These are phyloP conservation scores for Xenotilapia flavipinnis DNA, from an alignment of 2,113 vertebrate genomes.

Conservation along the genomic window DNA sequence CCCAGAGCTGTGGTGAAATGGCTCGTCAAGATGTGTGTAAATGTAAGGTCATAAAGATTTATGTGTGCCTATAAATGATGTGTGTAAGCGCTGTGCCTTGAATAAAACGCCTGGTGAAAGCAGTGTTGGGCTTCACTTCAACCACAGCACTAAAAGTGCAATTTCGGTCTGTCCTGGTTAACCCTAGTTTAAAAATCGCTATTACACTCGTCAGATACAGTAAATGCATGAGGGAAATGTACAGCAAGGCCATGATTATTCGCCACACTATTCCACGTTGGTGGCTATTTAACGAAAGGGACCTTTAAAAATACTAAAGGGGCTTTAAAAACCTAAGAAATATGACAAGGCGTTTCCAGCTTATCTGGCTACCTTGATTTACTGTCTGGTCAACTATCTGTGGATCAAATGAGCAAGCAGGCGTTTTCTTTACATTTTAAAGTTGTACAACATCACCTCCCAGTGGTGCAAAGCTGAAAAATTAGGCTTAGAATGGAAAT, in stretches of 20 bases:
- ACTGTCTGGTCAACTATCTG: constrained; percentile 13
- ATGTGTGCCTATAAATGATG: background rate
- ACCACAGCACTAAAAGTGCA: background rate
- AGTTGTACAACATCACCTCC: constrained; percentile 2
- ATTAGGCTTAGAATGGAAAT: background rate
- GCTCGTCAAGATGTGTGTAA: background rate
- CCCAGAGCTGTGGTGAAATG: too few species aligned
- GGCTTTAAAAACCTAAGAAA: background rate
- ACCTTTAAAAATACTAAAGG: background rate
- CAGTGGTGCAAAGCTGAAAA: background rate
- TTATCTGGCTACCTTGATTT: constrained; percentile 10
- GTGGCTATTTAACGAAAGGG: background rate
- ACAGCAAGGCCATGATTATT: background rate
- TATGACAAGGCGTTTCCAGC: background rate
- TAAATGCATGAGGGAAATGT: background rate
- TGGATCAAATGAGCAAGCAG: background rate
- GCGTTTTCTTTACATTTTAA: background rate
- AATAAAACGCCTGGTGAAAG: background rate
- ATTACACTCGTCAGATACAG: background rate
- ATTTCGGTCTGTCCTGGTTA: background rate
- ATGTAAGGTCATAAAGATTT: constrained; percentile 1
- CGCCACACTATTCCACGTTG: background rate
- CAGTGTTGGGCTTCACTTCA: background rate
- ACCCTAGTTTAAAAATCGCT: background rate
- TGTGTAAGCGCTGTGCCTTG: background rate